A percentile compares a stretch with the other conserved stretches of the same genome.
Conservation (phyloP, 2,888 invertebrate species). For the Trichogramma dendrolimi region DNA sequence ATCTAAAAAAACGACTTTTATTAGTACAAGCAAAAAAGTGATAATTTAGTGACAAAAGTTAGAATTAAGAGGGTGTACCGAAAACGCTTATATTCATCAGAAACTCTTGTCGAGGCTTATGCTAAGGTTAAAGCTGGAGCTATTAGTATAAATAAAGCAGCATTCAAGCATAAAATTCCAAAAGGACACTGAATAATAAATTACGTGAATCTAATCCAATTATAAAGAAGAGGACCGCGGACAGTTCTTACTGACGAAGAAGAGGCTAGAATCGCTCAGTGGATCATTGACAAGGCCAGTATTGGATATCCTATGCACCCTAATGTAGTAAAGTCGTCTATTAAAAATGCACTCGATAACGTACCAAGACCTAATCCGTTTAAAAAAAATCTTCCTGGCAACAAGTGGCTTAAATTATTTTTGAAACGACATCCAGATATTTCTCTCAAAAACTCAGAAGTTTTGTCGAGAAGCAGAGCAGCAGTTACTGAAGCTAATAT, state of each 20-base stretch:
- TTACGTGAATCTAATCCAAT: background rate
- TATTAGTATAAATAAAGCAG: background rate
- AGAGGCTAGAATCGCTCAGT: background rate
- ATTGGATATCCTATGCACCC: constrained; percentile 3
- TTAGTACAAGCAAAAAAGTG: too few relatives aligned
- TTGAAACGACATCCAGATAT: constrained; percentile 19
- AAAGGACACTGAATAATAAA: background rate
- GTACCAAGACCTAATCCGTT: background rate
- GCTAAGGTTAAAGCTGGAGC: background rate
- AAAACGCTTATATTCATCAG: background rate
- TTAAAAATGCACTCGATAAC: background rate
- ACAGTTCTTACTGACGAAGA: background rate
- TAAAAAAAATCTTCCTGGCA: background rate
- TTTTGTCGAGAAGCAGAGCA: background rate
- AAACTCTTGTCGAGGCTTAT: background rate
- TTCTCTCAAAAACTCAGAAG: background rate
- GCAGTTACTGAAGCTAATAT: constrained; percentile 16
- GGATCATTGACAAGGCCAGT: background rate
- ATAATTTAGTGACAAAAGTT: too few relatives aligned
- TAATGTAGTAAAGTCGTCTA: background rate
- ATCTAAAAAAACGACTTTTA: too few relatives aligned
- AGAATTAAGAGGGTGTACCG: too few relatives aligned
- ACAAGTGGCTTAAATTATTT: too few relatives aligned
- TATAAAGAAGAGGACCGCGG: background rate
- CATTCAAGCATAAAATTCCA: background rate